phyloP scores from a whole-genome alignment of 2,888 invertebrate species.

The Crematogaster levior region DNA sequence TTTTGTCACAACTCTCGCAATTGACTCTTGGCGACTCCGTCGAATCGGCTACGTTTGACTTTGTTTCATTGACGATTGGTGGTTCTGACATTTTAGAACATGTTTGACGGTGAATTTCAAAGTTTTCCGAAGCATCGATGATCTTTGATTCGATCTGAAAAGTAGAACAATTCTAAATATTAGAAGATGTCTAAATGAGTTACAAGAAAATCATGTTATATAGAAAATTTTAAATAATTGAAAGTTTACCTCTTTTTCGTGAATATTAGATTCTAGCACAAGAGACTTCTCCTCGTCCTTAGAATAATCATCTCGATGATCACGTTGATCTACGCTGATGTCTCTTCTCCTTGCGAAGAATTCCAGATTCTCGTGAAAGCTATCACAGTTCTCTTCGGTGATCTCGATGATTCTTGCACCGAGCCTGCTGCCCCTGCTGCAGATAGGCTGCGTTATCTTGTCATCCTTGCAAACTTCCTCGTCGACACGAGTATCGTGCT shows the following conservation, averaged over 20 bases:
- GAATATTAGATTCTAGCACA: conserved; percentile 16
- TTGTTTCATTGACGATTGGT: not conserved
- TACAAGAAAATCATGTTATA: not conserved
- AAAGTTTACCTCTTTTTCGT: conserved; percentile 60
- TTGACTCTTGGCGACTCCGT: conserved; percentile 29
- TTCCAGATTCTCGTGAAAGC: conserved; percentile 83
- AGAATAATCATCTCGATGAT: conserved; percentile 49
- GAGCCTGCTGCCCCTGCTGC: conserved; percentile 62
- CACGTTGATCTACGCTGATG: conserved; percentile 60
- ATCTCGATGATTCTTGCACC: conserved; percentile 81
- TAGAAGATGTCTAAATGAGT: not conserved
- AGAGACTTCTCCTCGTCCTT: conserved; percentile 49
- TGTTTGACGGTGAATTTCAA: conserved; percentile 23
- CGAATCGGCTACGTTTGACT: not conserved
- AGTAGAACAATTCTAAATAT: not conserved
- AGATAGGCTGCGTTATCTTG: conserved; percentile 29
- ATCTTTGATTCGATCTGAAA: conserved; percentile 55
- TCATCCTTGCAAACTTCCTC: conserved; percentile 71
- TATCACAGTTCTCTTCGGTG: conserved; percentile 83
- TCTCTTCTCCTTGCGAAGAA: conserved; percentile 81
- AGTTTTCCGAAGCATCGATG: conserved; percentile 21
- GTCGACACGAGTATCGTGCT: conserved; percentile 68
- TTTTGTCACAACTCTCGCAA: conserved; percentile 57
- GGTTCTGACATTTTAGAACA: not conserved
- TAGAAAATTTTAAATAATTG: not conserved